These are phyloP conservation scores for Dicentrarchus labrax DNA, from an alignment of 2,113 vertebrate genomes.

Conservation along the genomic window DNA sequence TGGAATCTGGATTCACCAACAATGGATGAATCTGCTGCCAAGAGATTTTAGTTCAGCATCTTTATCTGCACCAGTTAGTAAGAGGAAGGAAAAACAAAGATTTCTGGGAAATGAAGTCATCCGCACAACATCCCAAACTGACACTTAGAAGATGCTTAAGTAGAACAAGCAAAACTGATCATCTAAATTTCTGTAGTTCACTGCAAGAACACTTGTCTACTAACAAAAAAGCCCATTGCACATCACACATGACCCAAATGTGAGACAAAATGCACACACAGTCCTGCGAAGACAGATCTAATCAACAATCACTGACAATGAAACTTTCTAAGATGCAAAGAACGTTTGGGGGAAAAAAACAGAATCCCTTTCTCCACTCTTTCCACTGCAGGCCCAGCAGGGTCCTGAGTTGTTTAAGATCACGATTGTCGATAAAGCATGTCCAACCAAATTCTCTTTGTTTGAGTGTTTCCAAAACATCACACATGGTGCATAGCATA, in stretches of 20 bases:
- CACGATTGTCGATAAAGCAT: conserved; percentile 50
- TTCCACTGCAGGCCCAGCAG: conserved; percentile 57
- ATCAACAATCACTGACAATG: conserved; percentile 46
- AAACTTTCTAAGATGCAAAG: conserved; percentile 24
- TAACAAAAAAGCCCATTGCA: conserved; percentile 6
- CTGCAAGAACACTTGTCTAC: not conserved
- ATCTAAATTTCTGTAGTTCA: not conserved
- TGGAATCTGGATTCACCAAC: conserved; percentile 60
- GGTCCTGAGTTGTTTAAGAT: conserved; percentile 65
- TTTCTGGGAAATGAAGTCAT: conserved; percentile 57
- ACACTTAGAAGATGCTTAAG: conserved; percentile 1
- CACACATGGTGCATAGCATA: conserved; percentile 50
- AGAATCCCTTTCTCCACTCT: conserved; percentile 51
- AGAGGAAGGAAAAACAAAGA: conserved; percentile 44
- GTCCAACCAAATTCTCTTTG: conserved; percentile 65
- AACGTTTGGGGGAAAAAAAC: conserved; percentile 35
- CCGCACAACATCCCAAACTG: conserved; percentile 7
- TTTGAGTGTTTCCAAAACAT: conserved; percentile 70
- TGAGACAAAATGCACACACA: not conserved
- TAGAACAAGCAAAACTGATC: not conserved
- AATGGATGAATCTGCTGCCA: conserved; percentile 60
- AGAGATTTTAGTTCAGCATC: conserved; percentile 9
- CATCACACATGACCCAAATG: conserved; percentile 27
- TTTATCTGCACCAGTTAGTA: conserved; percentile 8
- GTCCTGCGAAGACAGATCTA: conserved; percentile 10